Conservation (phyloP, 2,113 vertebrate species). For the Isurus oxyrinchus region DNA sequence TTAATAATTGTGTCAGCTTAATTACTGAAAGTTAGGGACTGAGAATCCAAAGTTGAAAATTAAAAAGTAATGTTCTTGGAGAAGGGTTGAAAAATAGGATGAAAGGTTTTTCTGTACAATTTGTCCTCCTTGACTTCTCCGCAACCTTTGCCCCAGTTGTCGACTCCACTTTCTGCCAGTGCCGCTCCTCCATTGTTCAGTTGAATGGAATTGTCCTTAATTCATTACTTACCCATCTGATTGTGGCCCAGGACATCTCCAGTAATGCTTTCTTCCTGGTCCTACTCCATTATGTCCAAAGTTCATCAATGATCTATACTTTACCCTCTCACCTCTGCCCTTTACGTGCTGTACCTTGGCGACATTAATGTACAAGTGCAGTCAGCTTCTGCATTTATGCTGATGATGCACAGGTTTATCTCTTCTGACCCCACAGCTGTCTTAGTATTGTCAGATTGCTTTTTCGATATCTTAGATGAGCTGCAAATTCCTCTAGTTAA, state of each 20-base stretch:
- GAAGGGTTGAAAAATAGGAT: background rate
- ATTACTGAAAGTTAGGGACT: background rate
- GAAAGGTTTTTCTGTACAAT: background rate
- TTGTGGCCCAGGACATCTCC: background rate
- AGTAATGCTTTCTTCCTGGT: background rate
- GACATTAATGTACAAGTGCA: background rate
- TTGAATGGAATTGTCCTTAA: background rate
- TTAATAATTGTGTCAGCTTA: background rate
- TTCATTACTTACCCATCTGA: background rate
- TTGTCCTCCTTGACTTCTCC: background rate
- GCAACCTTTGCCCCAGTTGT: background rate
- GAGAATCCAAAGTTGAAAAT: background rate
- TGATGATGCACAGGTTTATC: background rate
- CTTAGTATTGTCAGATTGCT: background rate
- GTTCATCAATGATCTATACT: background rate
- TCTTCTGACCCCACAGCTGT: background rate
- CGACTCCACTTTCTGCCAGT: background rate
- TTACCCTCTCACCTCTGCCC: background rate
- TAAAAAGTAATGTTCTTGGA: background rate
- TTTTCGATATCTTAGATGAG: background rate
- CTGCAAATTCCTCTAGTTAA: background rate
- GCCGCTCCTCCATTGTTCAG: background rate
- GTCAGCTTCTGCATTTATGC: background rate
- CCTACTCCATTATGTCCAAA: background rate
- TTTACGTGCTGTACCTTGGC: background rate